These are phyloP conservation scores for Chaetodon auriga DNA, from an alignment of 2,113 vertebrate genomes.

Conservation along the genomic window DNA sequence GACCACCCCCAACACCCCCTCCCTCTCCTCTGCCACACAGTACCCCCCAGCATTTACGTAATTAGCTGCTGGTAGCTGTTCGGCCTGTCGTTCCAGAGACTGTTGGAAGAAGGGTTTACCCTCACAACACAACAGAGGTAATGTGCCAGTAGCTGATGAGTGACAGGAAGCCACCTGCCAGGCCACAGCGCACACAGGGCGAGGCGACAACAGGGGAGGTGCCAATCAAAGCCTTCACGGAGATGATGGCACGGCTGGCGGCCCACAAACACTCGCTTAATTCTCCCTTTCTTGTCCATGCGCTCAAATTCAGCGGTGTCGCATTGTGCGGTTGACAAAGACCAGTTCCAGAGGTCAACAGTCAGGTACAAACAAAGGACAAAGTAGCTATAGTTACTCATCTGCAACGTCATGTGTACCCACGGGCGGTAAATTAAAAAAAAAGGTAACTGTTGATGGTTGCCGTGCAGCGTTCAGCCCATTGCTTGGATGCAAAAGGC, in stretches of 20 bases:
- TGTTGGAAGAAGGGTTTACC: slow-evolving; percentile 24
- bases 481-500: slow-evolving; percentile 26
- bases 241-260: slow-evolving; percentile 19
- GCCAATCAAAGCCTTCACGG: slow-evolving; percentile 54
- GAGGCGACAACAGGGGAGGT: slow-evolving; percentile 8
- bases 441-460: slow-evolving; percentile 13
- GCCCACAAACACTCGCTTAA: not conserved
- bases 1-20: not conserved
- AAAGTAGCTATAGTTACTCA: slow-evolving; percentile 57
- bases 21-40: slow-evolving; percentile 24
- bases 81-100: slow-evolving; percentile 33
- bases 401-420: slow-evolving; percentile 35
- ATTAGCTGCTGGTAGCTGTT: slow-evolving; percentile 53
- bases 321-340: slow-evolving; percentile 26
- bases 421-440: slow-evolving; percentile 16
- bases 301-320: slow-evolving; percentile 6
- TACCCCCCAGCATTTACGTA: slow-evolving; percentile 38
- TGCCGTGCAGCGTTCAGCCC: slow-evolving; percentile 30
- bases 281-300: slow-evolving; percentile 9
- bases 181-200: slow-evolving; percentile 26
- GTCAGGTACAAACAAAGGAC: slow-evolving; percentile 42
- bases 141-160: slow-evolving; percentile 37
- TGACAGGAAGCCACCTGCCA: slow-evolving; percentile 59
- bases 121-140: not conserved
- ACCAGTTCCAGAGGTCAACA: slow-evolving; percentile 52